A percentile compares a stretch with the other conserved stretches of the same genome.
Conservation (phyloP, 2,797 vertebrate species). For the Hypotaenidia philippensis region DNA sequence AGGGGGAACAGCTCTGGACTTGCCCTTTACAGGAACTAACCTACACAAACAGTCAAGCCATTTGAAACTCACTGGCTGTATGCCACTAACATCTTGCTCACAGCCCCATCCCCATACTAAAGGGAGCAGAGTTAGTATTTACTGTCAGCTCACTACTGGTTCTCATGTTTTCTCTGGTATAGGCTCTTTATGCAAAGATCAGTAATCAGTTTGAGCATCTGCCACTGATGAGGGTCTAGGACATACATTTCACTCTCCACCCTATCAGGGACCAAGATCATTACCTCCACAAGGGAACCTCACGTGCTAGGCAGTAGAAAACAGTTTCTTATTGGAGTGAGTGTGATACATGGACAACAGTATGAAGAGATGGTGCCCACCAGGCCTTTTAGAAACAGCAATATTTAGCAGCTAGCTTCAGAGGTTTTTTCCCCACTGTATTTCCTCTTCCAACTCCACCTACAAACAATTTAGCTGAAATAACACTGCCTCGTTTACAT, state of each 20-base stretch:
- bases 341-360: not conserved
- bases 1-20: not conserved
- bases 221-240: not conserved
- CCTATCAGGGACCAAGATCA: not conserved
- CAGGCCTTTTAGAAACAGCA: not conserved
- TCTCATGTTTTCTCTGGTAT: not conserved
- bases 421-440: not conserved
- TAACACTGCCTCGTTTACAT: not conserved
- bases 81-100: not conserved
- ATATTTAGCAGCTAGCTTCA: not conserved
- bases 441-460: not conserved
- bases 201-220: not conserved
- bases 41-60: not conserved
- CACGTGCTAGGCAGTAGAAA: not conserved
- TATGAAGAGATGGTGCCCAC: not conserved
- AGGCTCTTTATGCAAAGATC: not conserved
- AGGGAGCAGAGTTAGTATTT: not conserved
- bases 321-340: not conserved
- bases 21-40: not conserved
- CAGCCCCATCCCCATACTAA: not conserved
- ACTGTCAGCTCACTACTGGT: not conserved
- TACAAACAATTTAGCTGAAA: not conserved
- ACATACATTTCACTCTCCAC: not conserved
- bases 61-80: not conserved
- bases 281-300: not conserved